Evolutionary conservation across 2,888 invertebrate genomes (phyloP).

Genomic region (Furcula furcula): DNA sequence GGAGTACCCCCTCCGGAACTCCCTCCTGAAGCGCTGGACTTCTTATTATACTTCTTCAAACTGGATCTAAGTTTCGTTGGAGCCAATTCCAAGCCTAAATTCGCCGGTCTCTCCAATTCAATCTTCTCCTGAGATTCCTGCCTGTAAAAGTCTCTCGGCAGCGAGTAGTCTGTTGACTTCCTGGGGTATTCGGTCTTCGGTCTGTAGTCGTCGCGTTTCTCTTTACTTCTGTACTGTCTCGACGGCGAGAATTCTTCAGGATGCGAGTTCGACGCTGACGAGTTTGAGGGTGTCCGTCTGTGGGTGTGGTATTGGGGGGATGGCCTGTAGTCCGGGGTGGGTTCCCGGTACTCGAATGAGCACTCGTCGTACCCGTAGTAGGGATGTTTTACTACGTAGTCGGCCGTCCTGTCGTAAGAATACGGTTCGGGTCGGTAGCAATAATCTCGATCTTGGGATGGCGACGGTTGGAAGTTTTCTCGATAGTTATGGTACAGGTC

Average conservation of each 20-base stretch:
- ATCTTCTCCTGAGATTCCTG: conserved; percentile 57
- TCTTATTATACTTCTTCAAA: conserved; percentile 86
- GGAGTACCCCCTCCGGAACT: conserved; percentile 87
- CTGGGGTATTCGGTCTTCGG: conserved; percentile 64
- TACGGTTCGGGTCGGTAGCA: conserved; percentile 62
- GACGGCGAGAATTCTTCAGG: conserved; percentile 73
- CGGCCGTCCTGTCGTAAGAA: conserved; percentile 65
- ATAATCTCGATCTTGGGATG: conserved; percentile 57
- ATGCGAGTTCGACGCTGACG: conserved; percentile 82
- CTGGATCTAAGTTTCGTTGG: conserved; percentile 89
- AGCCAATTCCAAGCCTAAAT: conserved; percentile 84
- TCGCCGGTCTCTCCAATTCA: conserved; percentile 68
- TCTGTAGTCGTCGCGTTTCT: conserved; percentile 51
- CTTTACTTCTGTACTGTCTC: conserved; percentile 52
- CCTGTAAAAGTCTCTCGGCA: conserved; percentile 64
- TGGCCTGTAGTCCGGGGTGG: conserved; percentile 60
- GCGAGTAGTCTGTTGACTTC: conserved; percentile 58
- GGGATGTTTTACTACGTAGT: conserved; percentile 69
- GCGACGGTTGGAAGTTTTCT: conserved; percentile 68
- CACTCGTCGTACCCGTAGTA: conserved; percentile 69
- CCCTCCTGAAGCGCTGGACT: conserved; percentile 76
- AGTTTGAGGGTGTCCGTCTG: conserved; percentile 89
- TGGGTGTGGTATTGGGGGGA: conserved; percentile 78
- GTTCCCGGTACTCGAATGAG: conserved; percentile 63
- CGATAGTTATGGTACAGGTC: conserved; percentile 81